Percentiles rank a stretch among this genome's conserved stretches.
Conservation (phyloP, 2,888 invertebrate genomes). For the Chrysina gloriosa region DNA sequence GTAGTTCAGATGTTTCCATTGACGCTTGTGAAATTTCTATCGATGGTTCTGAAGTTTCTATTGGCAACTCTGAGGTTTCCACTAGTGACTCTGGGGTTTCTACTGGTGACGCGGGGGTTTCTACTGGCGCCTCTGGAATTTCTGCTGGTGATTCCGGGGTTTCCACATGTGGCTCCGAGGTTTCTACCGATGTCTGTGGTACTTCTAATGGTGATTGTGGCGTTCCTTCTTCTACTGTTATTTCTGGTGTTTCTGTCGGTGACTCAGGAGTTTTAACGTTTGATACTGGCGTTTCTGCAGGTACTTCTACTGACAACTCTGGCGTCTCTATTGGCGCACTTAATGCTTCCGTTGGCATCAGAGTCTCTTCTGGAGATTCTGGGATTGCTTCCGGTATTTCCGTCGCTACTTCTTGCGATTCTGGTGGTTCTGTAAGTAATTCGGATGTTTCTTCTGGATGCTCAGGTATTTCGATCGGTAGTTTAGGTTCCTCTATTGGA, state of each 20-base stretch:
- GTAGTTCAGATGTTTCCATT: not conserved
- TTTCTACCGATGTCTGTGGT: not conserved
- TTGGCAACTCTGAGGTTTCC: not conserved
- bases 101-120: not conserved
- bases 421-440: not conserved
- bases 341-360: too few relatives aligned
- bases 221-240: not conserved
- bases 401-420: too few relatives aligned
- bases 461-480: not conserved
- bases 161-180: not conserved
- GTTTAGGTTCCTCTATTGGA: not conserved
- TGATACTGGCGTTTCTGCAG: not conserved
- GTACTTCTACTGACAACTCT: not conserved
- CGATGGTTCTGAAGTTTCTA: constrained; percentile 11
- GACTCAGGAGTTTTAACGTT: not conserved
- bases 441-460: not conserved
- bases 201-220: not conserved
- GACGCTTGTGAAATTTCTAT: not conserved
- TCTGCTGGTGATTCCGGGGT: not conserved
- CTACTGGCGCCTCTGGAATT: not conserved
- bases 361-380: not conserved
- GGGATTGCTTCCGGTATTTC: not conserved
- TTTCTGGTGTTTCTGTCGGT: not conserved
- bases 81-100: constrained; percentile 11
- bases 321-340: not conserved